Evolutionary conservation across 2,113 vertebrate species (phyloP).

Genomic region (Ceuthmochares aereus): DNA sequence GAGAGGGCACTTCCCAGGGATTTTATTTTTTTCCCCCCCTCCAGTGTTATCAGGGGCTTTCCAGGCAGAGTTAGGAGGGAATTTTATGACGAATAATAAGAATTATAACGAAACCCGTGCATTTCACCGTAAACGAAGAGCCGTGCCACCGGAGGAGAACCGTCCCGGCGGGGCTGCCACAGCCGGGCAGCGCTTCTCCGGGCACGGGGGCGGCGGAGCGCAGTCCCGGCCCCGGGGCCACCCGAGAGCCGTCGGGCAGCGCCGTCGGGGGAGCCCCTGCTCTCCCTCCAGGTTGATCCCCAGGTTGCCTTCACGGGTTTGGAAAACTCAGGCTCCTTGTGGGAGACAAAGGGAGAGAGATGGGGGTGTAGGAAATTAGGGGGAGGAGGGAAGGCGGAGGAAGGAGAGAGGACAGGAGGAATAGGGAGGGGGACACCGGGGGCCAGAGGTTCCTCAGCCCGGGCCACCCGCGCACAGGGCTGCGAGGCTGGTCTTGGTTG

Average conservation of each 20-base stretch:
- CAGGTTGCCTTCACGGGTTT: background rate
- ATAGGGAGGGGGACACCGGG: accelerated
- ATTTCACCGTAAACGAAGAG: background rate
- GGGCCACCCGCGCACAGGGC: background rate
- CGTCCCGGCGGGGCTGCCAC: too few relatives aligned
- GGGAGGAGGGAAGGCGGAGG: background rate
- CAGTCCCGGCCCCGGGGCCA: background rate
- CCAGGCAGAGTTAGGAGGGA: background rate
- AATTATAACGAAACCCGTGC: background rate
- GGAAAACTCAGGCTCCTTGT: background rate
- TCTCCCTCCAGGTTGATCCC: background rate
- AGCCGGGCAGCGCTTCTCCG: background rate
- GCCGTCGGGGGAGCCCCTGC: background rate
- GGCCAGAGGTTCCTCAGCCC: background rate
- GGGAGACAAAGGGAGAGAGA: background rate
- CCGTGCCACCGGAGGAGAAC: background rate
- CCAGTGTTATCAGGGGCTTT: background rate
- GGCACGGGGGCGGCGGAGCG: background rate
- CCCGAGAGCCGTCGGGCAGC: background rate
- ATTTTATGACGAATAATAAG: background rate
- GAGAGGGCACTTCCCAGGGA: background rate
- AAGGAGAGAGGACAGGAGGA: background rate
- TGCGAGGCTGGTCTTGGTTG: background rate
- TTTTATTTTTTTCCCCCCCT: background rate
- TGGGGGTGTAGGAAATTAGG: too few relatives aligned